A percentile compares a stretch with the other conserved stretches of the same genome.
phyloP scores from a whole-genome alignment of 1,140 invertebrate species.

The Notospermus geniculatus region DNA sequence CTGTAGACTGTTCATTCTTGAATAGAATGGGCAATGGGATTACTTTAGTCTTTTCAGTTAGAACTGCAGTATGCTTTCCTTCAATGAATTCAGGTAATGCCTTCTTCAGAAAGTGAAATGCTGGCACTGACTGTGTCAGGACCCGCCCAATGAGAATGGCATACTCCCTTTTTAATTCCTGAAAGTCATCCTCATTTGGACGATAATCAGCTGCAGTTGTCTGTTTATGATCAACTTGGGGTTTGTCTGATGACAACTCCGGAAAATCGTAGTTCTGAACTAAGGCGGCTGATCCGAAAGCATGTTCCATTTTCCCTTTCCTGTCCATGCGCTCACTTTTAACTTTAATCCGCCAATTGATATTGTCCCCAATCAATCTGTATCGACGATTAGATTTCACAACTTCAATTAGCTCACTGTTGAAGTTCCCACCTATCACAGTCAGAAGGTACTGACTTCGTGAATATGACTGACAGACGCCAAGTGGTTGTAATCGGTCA shows the following conservation, averaged over 20 bases:
- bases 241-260: neutral
- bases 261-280: slow-evolving; percentile 14
- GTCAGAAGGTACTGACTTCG: neutral
- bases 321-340: slow-evolving; percentile 10
- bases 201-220: neutral
- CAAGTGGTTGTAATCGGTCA: slow-evolving; percentile 18
- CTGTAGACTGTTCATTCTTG: no score
- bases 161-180: neutral
- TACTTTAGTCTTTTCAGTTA: no score
- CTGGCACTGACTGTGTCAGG: no score
- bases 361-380: slow-evolving; percentile 22
- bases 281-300: slow-evolving; percentile 20
- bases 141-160: no score
- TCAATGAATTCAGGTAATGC: no score
- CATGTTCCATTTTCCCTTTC: slow-evolving; percentile 17
- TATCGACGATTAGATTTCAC: slow-evolving; percentile 11
- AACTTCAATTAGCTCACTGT: slow-evolving; percentile 13
- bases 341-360: slow-evolving; percentile 19
- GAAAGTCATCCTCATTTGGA: neutral
- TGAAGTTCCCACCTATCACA: slow-evolving; percentile 13
- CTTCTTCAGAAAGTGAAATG: no score
- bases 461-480: slow-evolving; percentile 12
- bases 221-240: neutral
- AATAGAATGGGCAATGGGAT: no score
- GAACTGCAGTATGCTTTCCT: no score